Percentiles rank a stretch among this genome's conserved stretches.
Evolutionary conservation across 2,888 invertebrate genomes (phyloP).

Genomic region (Arge pagana): DNA sequence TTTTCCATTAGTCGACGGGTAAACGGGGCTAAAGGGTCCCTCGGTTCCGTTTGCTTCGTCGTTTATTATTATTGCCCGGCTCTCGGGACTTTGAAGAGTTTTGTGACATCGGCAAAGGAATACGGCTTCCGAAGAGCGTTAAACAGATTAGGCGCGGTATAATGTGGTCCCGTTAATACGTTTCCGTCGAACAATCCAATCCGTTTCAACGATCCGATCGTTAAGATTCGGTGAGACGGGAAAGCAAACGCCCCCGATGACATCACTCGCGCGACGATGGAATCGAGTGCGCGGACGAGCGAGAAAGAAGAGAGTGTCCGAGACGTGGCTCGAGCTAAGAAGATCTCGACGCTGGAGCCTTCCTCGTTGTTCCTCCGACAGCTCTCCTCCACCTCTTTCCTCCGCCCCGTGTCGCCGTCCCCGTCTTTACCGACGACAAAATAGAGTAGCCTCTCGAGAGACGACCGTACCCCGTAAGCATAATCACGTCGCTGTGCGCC

Average conservation of each 20-base stretch:
- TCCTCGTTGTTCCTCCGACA: not conserved
- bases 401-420: not conserved
- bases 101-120: too few relatives aligned
- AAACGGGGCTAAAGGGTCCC: too few relatives aligned
- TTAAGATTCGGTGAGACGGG: not conserved
- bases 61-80: too few relatives aligned
- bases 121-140: slow-evolving; percentile 12
- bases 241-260: not conserved
- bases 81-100: too few relatives aligned
- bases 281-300: slow-evolving; percentile 6
- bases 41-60: too few relatives aligned
- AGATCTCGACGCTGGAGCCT: not conserved
- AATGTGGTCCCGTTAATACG: slow-evolving; percentile 20
- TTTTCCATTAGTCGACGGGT: too few relatives aligned
- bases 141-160: slow-evolving; percentile 14
- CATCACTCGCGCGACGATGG: not conserved
- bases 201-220: slow-evolving; percentile 17
- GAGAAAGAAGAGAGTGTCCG: not conserved
- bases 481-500: slow-evolving; percentile 47
- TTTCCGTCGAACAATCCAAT: slow-evolving; percentile 19
- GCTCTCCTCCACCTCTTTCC: not conserved
- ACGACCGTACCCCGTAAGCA: slow-evolving; percentile 38
- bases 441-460: slow-evolving; percentile 19
- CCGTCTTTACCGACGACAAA: not conserved
- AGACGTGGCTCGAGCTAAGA: slow-evolving; percentile 16